Evolutionary conservation across 2,888 invertebrate genomes (phyloP).

Genomic region (Sinohyriopsis cumingii): DNA sequence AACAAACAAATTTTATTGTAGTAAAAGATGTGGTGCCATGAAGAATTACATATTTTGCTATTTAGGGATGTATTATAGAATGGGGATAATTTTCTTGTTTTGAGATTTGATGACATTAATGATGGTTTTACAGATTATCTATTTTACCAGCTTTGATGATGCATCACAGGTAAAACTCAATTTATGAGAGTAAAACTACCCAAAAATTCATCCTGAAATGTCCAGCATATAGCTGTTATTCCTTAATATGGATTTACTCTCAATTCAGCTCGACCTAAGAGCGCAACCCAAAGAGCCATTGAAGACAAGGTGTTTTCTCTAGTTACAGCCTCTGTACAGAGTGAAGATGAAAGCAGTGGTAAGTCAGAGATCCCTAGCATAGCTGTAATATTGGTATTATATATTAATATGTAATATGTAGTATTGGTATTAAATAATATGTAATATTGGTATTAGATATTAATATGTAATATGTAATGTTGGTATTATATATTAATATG

Average conservation of each 20-base stretch:
- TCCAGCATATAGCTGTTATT: too few species aligned
- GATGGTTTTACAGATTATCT: too few species aligned
- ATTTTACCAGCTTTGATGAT: too few species aligned
- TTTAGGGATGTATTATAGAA: too few species aligned
- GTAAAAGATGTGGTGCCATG: too few species aligned
- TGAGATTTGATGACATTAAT: too few species aligned
- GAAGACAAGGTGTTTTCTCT: constrained; percentile 64
- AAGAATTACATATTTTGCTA: too few species aligned
- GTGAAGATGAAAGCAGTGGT: constrained; percentile 49
- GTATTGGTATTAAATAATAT: constrained; percentile 1
- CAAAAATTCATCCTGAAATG: too few species aligned
- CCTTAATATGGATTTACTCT: not conserved
- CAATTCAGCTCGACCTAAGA: constrained; percentile 54
- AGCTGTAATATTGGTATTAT: not conserved
- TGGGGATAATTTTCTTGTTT: too few species aligned
- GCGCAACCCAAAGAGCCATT: constrained; percentile 63
- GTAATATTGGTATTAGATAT: not conserved
- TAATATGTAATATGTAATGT: not conserved
- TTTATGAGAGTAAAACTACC: too few species aligned
- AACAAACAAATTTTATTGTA: too few species aligned
- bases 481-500: not conserved
- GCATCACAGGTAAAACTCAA: too few species aligned
- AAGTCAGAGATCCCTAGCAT: constrained; percentile 7
- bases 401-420: not conserved
- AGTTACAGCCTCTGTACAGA: constrained; percentile 35